Conservation (phyloP, 2,113 vertebrate genomes). For the Sinocyclocheilus rhinocerous region DNA sequence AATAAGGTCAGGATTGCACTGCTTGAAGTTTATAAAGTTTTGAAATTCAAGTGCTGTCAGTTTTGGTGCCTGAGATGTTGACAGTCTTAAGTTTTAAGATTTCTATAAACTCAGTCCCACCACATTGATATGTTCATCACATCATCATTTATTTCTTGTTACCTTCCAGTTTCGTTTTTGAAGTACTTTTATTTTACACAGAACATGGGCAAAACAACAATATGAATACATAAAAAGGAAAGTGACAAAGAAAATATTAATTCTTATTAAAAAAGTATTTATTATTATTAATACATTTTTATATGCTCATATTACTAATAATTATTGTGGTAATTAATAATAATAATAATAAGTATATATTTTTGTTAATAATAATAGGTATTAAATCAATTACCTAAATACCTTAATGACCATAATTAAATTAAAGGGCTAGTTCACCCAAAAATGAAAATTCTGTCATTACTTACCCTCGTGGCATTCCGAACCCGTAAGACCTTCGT, state of each 20-base stretch:
- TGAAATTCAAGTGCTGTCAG: neutral
- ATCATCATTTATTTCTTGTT: neutral
- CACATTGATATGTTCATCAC: neutral
- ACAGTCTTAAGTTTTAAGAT: neutral
- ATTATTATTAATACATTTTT: no score
- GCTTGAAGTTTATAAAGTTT: constrained; percentile 3
- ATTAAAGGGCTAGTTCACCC: neutral
- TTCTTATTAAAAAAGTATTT: neutral
- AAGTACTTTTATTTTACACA: neutral
- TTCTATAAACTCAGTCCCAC: neutral
- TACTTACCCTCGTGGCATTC: no score
- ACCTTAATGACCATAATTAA: neutral
- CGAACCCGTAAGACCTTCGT: no score
- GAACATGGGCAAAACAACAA: neutral
- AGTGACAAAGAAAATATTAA: neutral
- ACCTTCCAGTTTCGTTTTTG: neutral
- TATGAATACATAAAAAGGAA: neutral
- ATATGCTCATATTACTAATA: neutral
- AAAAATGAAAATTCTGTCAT: no score
- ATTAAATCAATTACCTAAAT: neutral
- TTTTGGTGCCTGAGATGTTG: constrained; percentile 21
- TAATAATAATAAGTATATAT: neutral
- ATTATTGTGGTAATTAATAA: neutral
- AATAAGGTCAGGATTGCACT: constrained; percentile 5
- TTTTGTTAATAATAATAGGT: neutral